phyloP scores from a whole-genome alignment of 2,888 invertebrate species.

The Hermaeophaga mercurialis region DNA sequence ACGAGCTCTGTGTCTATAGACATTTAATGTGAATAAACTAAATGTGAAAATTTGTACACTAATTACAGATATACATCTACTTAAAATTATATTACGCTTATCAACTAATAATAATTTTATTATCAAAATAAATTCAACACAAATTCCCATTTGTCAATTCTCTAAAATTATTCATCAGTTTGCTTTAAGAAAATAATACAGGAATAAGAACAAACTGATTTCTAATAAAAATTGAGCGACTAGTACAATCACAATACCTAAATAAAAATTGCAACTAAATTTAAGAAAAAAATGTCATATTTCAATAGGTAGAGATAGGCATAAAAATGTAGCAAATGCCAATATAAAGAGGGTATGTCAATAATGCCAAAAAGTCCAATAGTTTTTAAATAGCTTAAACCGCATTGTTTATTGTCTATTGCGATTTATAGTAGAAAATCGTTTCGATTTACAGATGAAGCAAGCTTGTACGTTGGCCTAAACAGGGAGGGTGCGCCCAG shows the following conservation, averaged over 20 bases:
- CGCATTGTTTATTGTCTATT: no score
- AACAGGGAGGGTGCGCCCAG: no score
- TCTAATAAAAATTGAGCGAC: slow-evolving; percentile 51
- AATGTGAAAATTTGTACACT: slow-evolving; percentile 51
- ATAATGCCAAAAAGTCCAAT: no score
- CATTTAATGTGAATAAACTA: slow-evolving; percentile 49
- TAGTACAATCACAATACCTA: slow-evolving; percentile 57
- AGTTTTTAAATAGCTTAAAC: no score
- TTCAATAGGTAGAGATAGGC: slow-evolving; percentile 6
- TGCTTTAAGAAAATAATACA: slow-evolving; percentile 38
- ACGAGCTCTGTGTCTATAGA: slow-evolving; percentile 40
- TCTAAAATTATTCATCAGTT: slow-evolving; percentile 12
- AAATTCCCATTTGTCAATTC: slow-evolving; percentile 30
- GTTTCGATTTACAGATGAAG: no score
- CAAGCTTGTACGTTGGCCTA: no score
- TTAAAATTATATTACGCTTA: slow-evolving; percentile 42
- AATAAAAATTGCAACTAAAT: slow-evolving; percentile 46
- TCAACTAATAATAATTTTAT: slow-evolving; percentile 41
- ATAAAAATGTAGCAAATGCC: no score
- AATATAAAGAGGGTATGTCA: no score
- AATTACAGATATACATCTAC: slow-evolving; percentile 50
- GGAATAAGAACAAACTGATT: slow-evolving; percentile 28
- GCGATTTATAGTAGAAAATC: no score
- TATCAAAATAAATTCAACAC: slow-evolving; percentile 41
- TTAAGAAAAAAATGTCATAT: slow-evolving; percentile 5